These are phyloP conservation scores for Mionectes olivaceus DNA, from an alignment of 2,797 vertebrate species.

Conservation along the genomic window DNA sequence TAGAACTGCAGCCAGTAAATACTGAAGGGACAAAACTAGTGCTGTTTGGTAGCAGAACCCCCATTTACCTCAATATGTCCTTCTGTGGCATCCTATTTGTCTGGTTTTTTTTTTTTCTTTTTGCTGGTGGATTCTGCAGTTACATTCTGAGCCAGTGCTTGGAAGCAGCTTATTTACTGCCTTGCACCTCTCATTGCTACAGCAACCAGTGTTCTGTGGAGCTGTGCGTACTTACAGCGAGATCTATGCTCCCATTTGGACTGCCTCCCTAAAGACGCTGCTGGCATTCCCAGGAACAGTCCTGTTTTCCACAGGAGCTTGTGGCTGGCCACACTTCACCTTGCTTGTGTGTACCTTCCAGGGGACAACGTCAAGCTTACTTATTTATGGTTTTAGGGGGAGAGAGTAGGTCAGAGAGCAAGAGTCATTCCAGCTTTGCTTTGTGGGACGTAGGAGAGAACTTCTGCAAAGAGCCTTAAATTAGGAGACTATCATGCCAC, in stretches of 20 bases:
- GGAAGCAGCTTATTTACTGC: slow-evolving; percentile 46
- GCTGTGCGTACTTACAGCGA: background rate
- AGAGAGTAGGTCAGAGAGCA: background rate
- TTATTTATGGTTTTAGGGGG: background rate
- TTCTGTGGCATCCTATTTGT: background rate
- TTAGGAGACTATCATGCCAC: background rate
- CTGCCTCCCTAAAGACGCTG: slow-evolving; percentile 30
- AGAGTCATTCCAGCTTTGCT: background rate
- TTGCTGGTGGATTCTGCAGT: background rate
- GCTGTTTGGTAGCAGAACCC: slow-evolving; percentile 9
- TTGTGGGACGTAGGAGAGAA: background rate
- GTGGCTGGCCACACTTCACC: slow-evolving; percentile 39
- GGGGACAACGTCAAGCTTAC: slow-evolving; percentile 35
- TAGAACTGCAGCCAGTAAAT: background rate
- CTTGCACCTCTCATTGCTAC: slow-evolving; percentile 60
- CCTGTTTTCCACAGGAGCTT: slow-evolving; percentile 45
- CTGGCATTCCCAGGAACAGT: background rate
- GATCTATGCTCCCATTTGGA: background rate
- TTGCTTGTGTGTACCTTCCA: slow-evolving; percentile 76
- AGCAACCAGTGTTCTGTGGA: slow-evolving; percentile 45
- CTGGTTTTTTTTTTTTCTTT: background rate
- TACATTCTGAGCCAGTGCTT: slow-evolving; percentile 38
- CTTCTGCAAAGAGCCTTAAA: background rate
- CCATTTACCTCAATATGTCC: background rate
- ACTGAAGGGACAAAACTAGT: background rate